phyloP scores from a whole-genome alignment of 2,888 invertebrate genomes.

The Lamproptera curius region DNA sequence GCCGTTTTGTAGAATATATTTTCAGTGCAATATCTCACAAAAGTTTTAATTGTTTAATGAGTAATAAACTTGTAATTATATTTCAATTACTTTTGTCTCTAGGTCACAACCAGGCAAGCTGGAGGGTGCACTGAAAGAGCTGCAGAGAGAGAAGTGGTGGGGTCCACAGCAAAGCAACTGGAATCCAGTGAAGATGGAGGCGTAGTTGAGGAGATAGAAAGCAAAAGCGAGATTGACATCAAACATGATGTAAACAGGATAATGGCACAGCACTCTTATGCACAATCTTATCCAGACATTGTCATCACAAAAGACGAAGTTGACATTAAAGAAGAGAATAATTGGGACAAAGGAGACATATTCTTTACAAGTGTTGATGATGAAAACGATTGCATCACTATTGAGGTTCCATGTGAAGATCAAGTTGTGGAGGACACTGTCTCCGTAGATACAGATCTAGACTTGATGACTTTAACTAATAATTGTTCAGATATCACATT shows the following conservation, averaged over 20 bases:
- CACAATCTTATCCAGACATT: conserved; percentile 64
- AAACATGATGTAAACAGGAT: conserved; percentile 68
- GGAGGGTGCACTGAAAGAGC: conserved; percentile 70
- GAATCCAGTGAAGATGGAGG: conserved; percentile 84
- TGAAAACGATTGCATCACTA: conserved; percentile 84
- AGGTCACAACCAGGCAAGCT: conserved; percentile 60
- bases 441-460: conserved; percentile 47
- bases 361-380: conserved; percentile 86
- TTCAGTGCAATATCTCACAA: too few relatives aligned
- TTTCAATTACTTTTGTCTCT: too few relatives aligned
- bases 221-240: conserved; percentile 31
- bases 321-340: conserved; percentile 48
- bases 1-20: too few relatives aligned
- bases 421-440: conserved; percentile 57
- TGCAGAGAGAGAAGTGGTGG: conserved; percentile 83
- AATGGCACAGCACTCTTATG: conserved; percentile 72
- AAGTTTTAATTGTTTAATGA: too few relatives aligned
- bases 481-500: conserved; percentile 45
- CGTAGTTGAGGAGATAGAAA: conserved; percentile 40
- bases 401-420: conserved; percentile 82
- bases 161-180: conserved; percentile 90
- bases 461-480: conserved; percentile 45
- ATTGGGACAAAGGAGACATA: conserved; percentile 75
- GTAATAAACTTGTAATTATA: too few relatives aligned
- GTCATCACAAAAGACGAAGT: conserved; percentile 32